A percentile compares a stretch with the other conserved stretches of the same genome.
phyloP scores from a whole-genome alignment of 1,140 invertebrate genomes.

The Conopomorpha cramerella region DNA sequence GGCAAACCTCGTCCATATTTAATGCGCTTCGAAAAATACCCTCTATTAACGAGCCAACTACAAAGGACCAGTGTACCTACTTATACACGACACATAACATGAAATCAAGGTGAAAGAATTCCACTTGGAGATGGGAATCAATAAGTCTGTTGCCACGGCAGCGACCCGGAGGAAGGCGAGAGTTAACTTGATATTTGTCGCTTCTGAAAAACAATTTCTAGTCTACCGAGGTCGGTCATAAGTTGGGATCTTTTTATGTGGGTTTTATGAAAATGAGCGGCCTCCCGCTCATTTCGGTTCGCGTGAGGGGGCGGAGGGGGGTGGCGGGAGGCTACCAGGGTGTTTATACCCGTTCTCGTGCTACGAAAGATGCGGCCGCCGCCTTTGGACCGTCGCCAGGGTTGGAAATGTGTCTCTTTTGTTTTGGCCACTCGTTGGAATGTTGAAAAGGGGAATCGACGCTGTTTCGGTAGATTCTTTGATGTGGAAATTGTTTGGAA shows the following conservation, averaged over 20 bases:
- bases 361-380: conserved; percentile 19
- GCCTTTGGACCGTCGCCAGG: conserved; percentile 32
- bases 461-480: conserved; percentile 18
- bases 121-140: no score
- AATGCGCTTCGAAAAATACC: no score
- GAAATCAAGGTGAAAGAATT: no score
- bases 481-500: conserved; percentile 14
- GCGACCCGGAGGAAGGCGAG: no score
- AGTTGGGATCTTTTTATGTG: conserved; percentile 28
- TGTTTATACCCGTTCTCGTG: conserved; percentile 48
- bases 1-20: no score
- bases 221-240: conserved; percentile 22
- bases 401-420: conserved; percentile 17
- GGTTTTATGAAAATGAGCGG: conserved; percentile 53
- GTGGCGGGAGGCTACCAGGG: conserved; percentile 14
- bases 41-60: no score
- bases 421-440: conserved; percentile 19
- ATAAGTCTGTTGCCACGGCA: no score
- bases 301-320: conserved; percentile 11
- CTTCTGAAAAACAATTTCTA: conserved; percentile 22
- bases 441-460: no score
- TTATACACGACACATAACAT: no score
- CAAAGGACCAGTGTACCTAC: no score
- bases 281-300: conserved; percentile 45
- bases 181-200: no score